Percentiles rank a stretch among this genome's conserved stretches.
Evolutionary conservation across 2,888 invertebrate genomes (phyloP).

Genomic region (Dicyrtomina minuta): DNA sequence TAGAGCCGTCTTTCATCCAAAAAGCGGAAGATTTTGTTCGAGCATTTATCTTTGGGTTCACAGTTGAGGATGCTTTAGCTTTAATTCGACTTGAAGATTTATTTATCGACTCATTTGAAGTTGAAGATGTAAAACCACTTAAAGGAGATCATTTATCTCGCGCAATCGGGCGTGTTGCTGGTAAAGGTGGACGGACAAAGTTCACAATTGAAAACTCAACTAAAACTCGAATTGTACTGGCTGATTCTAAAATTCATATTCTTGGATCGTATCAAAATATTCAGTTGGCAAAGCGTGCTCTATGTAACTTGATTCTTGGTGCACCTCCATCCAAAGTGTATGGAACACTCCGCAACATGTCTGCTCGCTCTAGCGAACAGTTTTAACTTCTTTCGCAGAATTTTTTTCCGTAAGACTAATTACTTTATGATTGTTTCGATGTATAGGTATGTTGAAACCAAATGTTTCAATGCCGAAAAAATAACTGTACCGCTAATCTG

Average conservation of each 20-base stretch:
- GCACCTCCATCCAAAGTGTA: slow-evolving; percentile 98
- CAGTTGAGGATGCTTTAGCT: slow-evolving; percentile 94
- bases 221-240: slow-evolving; percentile 95
- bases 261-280: slow-evolving; percentile 97
- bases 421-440: background rate
- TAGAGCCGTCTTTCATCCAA: slow-evolving; percentile 86
- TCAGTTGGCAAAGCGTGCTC: slow-evolving; percentile 85
- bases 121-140: slow-evolving; percentile 92
- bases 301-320: slow-evolving; percentile 95
- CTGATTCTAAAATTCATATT: slow-evolving; percentile 94
- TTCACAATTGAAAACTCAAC: slow-evolving; percentile 99
- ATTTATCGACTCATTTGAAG: slow-evolving; percentile 94
- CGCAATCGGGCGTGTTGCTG: slow-evolving; percentile 96
- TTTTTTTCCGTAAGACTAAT: background rate
- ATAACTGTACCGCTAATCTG: no score
- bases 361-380: slow-evolving; percentile 78
- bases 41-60: slow-evolving; percentile 94
- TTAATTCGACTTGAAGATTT: slow-evolving; percentile 91
- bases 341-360: slow-evolving; percentile 85
- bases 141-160: slow-evolving; percentile 93
- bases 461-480: no score
- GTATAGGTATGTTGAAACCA: background rate
- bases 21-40: slow-evolving; percentile 98
- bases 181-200: slow-evolving; percentile 95
- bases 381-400: slow-evolving; percentile 61